Conservation (phyloP, 2,113 vertebrate genomes). For the Agapornis roseicollis region DNA sequence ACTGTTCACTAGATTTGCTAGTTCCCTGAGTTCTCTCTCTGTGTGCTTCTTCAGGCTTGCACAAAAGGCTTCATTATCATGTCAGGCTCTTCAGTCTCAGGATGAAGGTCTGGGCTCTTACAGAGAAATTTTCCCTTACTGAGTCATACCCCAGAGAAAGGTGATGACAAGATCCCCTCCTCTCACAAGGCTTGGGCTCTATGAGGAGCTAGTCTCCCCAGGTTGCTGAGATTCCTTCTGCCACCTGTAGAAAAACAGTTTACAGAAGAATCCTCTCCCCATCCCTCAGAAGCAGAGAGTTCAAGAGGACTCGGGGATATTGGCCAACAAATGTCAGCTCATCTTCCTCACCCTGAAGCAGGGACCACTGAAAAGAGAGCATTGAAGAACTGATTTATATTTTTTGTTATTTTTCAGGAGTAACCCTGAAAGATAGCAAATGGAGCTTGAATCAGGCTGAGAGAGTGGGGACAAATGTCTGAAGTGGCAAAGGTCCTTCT, state of each 20-base stretch:
- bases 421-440: background rate
- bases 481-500: background rate
- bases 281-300: background rate
- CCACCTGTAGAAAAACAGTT: background rate
- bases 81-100: background rate
- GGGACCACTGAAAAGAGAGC: background rate
- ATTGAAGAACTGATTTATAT: fast-evolving
- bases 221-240: background rate
- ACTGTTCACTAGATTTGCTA: background rate
- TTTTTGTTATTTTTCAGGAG: background rate
- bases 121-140: background rate
- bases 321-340: background rate
- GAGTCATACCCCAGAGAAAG: background rate
- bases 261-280: background rate
- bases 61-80: background rate
- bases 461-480: background rate
- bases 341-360: background rate
- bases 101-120: background rate
- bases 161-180: background rate
- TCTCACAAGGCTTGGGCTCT: background rate
- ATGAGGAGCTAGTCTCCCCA: background rate
- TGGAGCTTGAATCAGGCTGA: background rate
- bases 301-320: background rate
- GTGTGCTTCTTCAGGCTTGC: background rate
- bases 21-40: background rate